Evolutionary conservation across 2,888 invertebrate species (phyloP), one percentile per base, ranked within the genome.

Genomic region (Mesorhabditis belari): DNA sequence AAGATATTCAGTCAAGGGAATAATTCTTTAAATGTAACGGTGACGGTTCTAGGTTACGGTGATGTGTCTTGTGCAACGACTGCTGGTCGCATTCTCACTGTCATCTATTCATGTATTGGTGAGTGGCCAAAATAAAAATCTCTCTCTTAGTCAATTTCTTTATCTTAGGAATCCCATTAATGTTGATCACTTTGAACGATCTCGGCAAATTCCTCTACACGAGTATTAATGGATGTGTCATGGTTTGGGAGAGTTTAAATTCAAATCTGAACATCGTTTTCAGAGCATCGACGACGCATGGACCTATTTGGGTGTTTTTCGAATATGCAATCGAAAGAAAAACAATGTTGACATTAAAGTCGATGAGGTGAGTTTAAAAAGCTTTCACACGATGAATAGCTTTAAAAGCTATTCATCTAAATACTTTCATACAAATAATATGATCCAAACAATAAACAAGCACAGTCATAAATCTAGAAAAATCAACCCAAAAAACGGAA

Each of bases 161-260:
- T n/a, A n/a, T n/a, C 24, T 21, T 27, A 49, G 95, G 96, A 12
- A 95, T 96, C 75, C 96, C 96, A 0, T 85, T 96, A 76, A 93
- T 96, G 83, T 85, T 95, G 74, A 91, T 95, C 65, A 88, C 94
- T 9, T 83, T 96, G 70, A 92, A 93, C 49, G 94, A 95, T 84
- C 90, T 95, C 81, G 96, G 95, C 51, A 79, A 79, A 55, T 79
- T 79, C 55, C 67, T 77, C 17, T 79, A 77, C 58, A 71, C 72
- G 49, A 69, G 73, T 50, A 79, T 79, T 61, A 77, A 77, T 58
- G 76, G 77, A 60, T 68, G 68, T 61, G 70, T 69, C 19, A 64
- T 65, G 55, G 63, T 60, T 6, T 17, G 25, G 12, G 1, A n/a
- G 12, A 9, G 12, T 9, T 17, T n/a, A 1, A 17, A 9, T 17